A percentile compares a stretch with the other conserved stretches of the same genome.
phyloP scores from a whole-genome alignment of 1,140 invertebrate species.

The Phocides pigmalion region DNA sequence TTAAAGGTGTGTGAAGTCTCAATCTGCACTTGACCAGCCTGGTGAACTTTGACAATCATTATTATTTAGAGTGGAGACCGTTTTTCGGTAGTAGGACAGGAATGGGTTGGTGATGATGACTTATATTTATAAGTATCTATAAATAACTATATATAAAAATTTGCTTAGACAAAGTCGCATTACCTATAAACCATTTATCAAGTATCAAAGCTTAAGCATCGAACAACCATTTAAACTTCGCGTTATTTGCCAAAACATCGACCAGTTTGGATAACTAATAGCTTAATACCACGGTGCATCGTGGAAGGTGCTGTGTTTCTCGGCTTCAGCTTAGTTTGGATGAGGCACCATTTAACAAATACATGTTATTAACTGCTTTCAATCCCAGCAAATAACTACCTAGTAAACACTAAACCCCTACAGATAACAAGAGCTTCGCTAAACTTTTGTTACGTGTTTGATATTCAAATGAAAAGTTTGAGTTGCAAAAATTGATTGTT shows the following conservation, averaged over 20 bases:
- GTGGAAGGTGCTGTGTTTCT: constrained; percentile 70
- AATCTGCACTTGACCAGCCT: too few species aligned
- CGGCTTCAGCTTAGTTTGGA: constrained; percentile 49
- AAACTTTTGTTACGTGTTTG: constrained; percentile 46
- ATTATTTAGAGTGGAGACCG: too few species aligned
- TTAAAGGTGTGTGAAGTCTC: too few species aligned
- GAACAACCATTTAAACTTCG: constrained; percentile 33
- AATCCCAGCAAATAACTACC: constrained; percentile 60
- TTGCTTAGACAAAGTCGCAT: too few species aligned
- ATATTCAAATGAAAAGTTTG: not conserved
- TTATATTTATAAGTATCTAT: too few species aligned
- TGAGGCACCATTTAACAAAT: constrained; percentile 58
- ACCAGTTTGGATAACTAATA: constrained; percentile 77
- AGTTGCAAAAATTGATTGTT: not conserved
- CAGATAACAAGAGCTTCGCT: constrained; percentile 52
- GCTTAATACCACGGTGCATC: constrained; percentile 75
- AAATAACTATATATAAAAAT: too few species aligned
- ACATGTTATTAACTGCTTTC: constrained; percentile 69
- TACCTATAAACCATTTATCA: constrained; percentile 2
- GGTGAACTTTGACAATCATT: too few species aligned
- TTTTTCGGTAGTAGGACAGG: too few species aligned
- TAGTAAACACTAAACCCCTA: not conserved
- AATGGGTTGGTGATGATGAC: too few species aligned
- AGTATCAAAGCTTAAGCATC: constrained; percentile 46
- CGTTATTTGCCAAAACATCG: constrained; percentile 59